phyloP scores from a whole-genome alignment of 1,140 invertebrate genomes.

The Latrodectus geometricus region DNA sequence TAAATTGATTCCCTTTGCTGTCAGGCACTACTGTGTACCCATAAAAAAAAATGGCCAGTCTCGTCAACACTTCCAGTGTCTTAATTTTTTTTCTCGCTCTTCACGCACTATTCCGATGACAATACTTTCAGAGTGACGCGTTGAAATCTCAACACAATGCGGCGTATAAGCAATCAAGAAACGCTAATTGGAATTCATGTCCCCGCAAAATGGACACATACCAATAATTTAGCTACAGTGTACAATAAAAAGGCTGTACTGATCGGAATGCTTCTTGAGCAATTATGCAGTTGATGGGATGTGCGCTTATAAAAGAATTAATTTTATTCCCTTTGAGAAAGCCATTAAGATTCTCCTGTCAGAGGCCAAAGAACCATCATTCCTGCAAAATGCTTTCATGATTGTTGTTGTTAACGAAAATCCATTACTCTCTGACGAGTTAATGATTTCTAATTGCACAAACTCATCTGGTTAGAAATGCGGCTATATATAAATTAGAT shows the following conservation, averaged over 20 bases:
- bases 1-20: constrained; percentile 47
- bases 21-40: background rate
- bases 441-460: too few relatives aligned
- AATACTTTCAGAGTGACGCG: background rate
- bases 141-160: constrained; percentile 1
- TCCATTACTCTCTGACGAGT: too few relatives aligned
- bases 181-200: constrained; percentile 29
- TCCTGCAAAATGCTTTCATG: too few relatives aligned
- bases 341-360: background rate
- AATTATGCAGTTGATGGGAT: background rate
- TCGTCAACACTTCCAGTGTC: constrained; percentile 20
- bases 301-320: background rate
- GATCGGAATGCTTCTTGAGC: constrained; percentile 1
- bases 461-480: too few relatives aligned
- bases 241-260: background rate
- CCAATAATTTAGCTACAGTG: constrained; percentile 26
- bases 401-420: too few relatives aligned
- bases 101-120: background rate
- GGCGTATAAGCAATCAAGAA: background rate
- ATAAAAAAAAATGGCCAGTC: background rate
- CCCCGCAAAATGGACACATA: background rate
- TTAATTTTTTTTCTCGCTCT: constrained; percentile 22
- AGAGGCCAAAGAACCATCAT: background rate
- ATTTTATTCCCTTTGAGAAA: background rate
- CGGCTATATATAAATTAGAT: too few relatives aligned